A percentile compares a stretch with the other conserved stretches of the same genome.
These are phyloP conservation scores for Conus ventricosus DNA, from an alignment of 1,140 invertebrate genomes.

Conservation along the genomic window DNA sequence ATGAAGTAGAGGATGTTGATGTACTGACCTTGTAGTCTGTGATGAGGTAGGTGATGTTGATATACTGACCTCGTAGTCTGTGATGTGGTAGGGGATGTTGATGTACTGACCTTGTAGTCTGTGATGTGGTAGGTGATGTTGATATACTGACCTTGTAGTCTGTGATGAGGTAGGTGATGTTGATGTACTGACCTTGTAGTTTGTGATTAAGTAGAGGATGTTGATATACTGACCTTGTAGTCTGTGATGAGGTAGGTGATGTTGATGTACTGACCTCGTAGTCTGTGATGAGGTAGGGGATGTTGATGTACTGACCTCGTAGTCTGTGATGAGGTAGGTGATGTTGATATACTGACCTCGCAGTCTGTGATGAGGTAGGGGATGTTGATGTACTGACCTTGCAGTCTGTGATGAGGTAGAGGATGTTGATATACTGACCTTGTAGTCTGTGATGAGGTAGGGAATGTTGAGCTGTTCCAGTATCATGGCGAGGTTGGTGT, in stretches of 20 bases:
- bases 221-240: no score
- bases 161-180: not conserved
- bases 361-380: not conserved
- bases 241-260: no score
- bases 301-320: constrained; percentile 44
- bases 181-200: constrained; percentile 51
- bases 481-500: constrained; percentile 69
- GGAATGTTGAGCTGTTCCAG: constrained; percentile 59
- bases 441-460: constrained; percentile 68
- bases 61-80: constrained; percentile 55
- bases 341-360: no score
- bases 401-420: not conserved
- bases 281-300: constrained; percentile 49
- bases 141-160: no score
- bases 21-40: constrained; percentile 60
- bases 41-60: constrained; percentile 55
- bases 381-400: not conserved
- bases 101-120: no score
- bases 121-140: not conserved
- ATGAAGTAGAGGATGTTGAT: not conserved
- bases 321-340: constrained; percentile 49
- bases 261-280: constrained; percentile 45
- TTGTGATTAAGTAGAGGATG: constrained; percentile 60
- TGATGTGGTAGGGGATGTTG: constrained; percentile 12
- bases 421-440: constrained; percentile 24